Conservation (phyloP, 2,797 vertebrate genomes). For the Chaetophractus vellerosus region DNA sequence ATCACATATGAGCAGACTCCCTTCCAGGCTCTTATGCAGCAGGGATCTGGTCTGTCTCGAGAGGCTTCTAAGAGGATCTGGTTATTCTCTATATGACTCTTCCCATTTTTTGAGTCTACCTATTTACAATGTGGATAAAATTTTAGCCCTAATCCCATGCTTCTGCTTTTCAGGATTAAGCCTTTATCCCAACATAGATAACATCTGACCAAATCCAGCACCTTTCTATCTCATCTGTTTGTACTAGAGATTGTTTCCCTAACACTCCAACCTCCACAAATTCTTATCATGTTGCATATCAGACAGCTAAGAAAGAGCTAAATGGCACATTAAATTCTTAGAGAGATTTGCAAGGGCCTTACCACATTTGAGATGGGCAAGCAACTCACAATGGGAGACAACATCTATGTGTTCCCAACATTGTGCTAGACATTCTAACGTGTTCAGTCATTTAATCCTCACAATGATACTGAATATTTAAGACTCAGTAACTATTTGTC, state of each 20-base stretch:
- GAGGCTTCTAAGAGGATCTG: constrained; percentile 32
- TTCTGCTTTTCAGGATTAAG: constrained; percentile 67
- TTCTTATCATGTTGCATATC: neutral
- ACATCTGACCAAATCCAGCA: constrained; percentile 44
- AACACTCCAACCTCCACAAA: neutral
- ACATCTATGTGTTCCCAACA: neutral
- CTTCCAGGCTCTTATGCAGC: constrained; percentile 56
- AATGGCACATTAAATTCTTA: neutral
- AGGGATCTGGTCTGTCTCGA: constrained; percentile 21
- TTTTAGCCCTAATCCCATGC: constrained; percentile 44
- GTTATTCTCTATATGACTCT: constrained; percentile 33
- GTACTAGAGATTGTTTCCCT: neutral
- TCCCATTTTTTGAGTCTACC: constrained; percentile 7
- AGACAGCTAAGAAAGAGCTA: neutral
- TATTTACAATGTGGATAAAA: constrained; percentile 50
- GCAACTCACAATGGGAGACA: neutral
- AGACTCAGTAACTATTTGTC: constrained; percentile 1
- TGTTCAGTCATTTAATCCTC: neutral
- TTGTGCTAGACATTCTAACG: neutral
- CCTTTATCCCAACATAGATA: constrained; percentile 64
- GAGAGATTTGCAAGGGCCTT: neutral
- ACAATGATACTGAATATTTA: neutral
- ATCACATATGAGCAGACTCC: constrained; percentile 23
- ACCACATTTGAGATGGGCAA: neutral
- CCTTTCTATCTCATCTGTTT: constrained; percentile 42